phyloP scores from a whole-genome alignment of 2,797 vertebrate genomes.

The Sebastes minor region DNA sequence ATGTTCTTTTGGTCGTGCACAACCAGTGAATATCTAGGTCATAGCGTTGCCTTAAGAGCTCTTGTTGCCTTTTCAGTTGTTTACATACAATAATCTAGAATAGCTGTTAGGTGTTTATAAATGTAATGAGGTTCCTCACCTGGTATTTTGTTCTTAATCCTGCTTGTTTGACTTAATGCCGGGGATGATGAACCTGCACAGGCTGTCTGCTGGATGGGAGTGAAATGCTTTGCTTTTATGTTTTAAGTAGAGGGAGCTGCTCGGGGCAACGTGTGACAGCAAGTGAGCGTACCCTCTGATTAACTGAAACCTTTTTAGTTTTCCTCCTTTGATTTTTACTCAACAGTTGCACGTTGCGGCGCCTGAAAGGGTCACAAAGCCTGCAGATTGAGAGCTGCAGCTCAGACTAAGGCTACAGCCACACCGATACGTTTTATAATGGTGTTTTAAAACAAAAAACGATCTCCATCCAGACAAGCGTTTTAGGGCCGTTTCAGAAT shows the following conservation, averaged over 20 bases:
- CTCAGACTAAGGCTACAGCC: too few relatives aligned
- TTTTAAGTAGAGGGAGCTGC: slow-evolving; percentile 57
- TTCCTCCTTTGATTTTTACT: not conserved
- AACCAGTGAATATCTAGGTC: not conserved
- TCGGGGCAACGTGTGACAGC: slow-evolving; percentile 48
- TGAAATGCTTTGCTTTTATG: slow-evolving; percentile 64
- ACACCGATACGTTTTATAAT: too few relatives aligned
- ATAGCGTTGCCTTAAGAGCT: not conserved
- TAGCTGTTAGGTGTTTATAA: slow-evolving; percentile 1
- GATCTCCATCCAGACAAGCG: too few relatives aligned
- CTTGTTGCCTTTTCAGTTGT: slow-evolving; percentile 18
- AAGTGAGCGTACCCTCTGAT: slow-evolving; percentile 64
- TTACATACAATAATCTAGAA: not conserved
- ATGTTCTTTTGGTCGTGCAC: not conserved
- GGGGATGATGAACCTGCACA: slow-evolving; percentile 44
- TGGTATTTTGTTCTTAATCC: slow-evolving; percentile 13
- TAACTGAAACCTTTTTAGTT: slow-evolving; percentile 55
- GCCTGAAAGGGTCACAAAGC: too few relatives aligned
- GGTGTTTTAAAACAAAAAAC: too few relatives aligned
- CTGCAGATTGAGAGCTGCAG: too few relatives aligned
- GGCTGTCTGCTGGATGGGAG: slow-evolving; percentile 23
- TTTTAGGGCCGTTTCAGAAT: too few relatives aligned
- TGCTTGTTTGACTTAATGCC: slow-evolving; percentile 25
- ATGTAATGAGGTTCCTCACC: slow-evolving; percentile 11
- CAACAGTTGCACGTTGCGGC: too few relatives aligned